phyloP scores from a whole-genome alignment of 2,113 vertebrate genomes.

The Gopherus evgoodei region DNA sequence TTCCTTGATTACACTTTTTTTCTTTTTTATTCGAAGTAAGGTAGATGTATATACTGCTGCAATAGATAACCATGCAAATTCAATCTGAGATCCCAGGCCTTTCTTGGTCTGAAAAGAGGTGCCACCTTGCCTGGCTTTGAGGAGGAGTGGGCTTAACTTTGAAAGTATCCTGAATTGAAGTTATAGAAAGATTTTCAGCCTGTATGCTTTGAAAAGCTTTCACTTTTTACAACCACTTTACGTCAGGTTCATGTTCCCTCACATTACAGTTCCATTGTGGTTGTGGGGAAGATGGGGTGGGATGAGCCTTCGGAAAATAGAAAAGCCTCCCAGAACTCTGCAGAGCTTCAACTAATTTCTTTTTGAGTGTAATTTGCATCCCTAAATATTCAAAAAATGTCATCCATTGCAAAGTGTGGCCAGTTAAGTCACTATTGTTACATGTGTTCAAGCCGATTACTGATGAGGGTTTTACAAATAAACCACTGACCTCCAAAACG shows the following conservation, averaged over 20 bases:
- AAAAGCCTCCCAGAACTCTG: not conserved
- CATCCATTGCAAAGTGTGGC: not conserved
- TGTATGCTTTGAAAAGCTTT: not conserved
- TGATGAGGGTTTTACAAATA: constrained; percentile 10
- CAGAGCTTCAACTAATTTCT: not conserved
- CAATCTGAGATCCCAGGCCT: not conserved
- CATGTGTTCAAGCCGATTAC: not conserved
- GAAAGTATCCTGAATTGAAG: not conserved
- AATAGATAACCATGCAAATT: constrained; percentile 1
- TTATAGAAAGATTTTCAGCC: not conserved
- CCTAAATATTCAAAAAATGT: not conserved
- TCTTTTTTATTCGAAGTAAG: constrained; percentile 27
- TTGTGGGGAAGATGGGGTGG: not conserved
- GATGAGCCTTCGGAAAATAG: constrained; percentile 4
- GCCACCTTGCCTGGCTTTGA: constrained; percentile 2
- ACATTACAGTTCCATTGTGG: not conserved
- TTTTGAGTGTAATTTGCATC: not conserved
- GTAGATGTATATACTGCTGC: constrained; percentile 5
- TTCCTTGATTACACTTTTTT: not conserved
- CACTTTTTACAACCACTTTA: not conserved
- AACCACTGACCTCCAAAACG: constrained; percentile 38
- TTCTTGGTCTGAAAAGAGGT: not conserved
- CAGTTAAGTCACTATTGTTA: not conserved
- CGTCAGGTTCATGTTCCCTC: not conserved
- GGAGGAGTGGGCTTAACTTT: not conserved